phyloP scores from a whole-genome alignment of 2,113 vertebrate genomes.

The Alethe castanea region DNA sequence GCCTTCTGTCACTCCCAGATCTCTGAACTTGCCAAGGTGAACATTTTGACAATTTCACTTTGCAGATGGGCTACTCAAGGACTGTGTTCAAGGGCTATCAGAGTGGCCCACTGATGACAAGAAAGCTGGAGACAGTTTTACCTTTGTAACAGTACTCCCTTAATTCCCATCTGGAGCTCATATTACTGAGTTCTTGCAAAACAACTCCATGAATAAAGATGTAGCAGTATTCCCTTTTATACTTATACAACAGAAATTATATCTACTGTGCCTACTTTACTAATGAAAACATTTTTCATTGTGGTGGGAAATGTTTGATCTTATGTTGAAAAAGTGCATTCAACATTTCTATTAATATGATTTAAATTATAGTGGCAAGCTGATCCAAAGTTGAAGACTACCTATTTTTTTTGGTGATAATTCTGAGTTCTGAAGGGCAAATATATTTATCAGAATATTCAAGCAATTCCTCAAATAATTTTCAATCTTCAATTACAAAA shows the following conservation, averaged over 20 bases:
- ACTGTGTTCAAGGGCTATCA: background rate
- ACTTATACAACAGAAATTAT: background rate
- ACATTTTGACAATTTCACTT: background rate
- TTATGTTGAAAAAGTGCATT: conserved; percentile 9
- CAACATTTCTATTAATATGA: background rate
- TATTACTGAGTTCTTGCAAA: background rate
- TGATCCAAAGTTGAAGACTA: background rate
- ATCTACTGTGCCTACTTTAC: background rate
- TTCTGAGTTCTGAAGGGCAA: background rate
- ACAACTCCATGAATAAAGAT: background rate
- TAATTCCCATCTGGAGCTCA: background rate
- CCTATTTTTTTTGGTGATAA: background rate
- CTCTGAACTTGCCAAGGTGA: background rate
- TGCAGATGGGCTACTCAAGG: background rate
- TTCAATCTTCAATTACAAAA: conserved; percentile 4
- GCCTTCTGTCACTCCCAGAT: background rate
- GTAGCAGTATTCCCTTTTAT: background rate
- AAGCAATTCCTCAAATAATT: conserved; percentile 36
- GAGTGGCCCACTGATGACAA: background rate
- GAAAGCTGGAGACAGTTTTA: background rate
- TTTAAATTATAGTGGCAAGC: conserved; percentile 4
- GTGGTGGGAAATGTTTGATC: background rate
- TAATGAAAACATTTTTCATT: background rate
- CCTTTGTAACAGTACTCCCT: background rate
- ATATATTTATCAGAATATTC: background rate